A percentile compares a stretch with the other conserved stretches of the same genome.
These are phyloP conservation scores for Hippolais icterina DNA, from an alignment of 2,113 vertebrate genomes.

Conservation along the genomic window DNA sequence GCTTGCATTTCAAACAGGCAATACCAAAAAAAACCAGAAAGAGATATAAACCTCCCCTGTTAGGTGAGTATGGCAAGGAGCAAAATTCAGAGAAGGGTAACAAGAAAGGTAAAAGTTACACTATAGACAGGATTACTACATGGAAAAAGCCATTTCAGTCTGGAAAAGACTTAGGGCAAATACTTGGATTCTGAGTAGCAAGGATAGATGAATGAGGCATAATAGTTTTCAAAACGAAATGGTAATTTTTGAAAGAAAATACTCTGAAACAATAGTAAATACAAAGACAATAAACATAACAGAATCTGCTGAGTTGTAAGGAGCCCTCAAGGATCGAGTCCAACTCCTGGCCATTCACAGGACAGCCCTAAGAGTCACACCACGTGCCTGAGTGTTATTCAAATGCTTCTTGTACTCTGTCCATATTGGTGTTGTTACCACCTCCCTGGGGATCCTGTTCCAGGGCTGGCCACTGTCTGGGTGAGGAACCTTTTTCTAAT, in stretches of 20 bases:
- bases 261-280: neutral
- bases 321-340: neutral
- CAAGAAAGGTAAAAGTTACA: neutral
- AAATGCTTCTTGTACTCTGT: neutral
- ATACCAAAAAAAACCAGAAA: neutral
- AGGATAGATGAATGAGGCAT: neutral
- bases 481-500: neutral
- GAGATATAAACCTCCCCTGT: neutral
- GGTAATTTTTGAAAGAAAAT: neutral
- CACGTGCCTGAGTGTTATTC: fast-evolving
- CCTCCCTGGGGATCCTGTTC: neutral
- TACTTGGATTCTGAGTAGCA: neutral
- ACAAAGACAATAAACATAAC: neutral
- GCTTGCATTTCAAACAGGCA: neutral
- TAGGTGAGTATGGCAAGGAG: neutral
- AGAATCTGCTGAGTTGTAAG: neutral
- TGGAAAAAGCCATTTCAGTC: neutral
- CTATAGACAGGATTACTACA: neutral
- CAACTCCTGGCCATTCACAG: neutral
- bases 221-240: neutral
- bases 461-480: neutral
- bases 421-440: fast-evolving
- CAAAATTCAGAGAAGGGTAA: neutral
- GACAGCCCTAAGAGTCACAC: neutral
- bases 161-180: neutral